These are phyloP conservation scores for Dufourea novaeangliae DNA, from an alignment of 1,140 invertebrate genomes.

Conservation along the genomic window DNA sequence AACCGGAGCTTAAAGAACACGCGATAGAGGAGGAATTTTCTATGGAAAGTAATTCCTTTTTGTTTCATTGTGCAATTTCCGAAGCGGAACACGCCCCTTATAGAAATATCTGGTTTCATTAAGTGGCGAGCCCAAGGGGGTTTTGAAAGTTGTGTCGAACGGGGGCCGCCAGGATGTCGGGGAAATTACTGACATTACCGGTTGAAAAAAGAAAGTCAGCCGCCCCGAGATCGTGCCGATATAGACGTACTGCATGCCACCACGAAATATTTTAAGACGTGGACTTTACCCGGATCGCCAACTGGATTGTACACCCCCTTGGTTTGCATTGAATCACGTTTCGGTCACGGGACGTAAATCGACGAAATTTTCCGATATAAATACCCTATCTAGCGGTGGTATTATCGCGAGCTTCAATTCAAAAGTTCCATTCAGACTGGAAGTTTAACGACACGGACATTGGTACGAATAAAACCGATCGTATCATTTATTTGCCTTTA, in stretches of 20 bases:
- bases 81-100: neutral
- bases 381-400: neutral
- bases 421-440: neutral
- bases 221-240: neutral
- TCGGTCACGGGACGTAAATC: neutral
- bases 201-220: neutral
- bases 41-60: constrained; percentile 19
- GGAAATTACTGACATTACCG: neutral
- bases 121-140: neutral
- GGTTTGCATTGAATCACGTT: neutral
- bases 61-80: constrained; percentile 13
- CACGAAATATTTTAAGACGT: neutral
- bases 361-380: too few relatives aligned
- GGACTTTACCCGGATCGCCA: neutral
- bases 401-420: neutral
- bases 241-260: neutral
- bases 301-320: neutral
- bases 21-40: neutral
- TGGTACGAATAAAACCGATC: neutral
- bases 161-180: too few relatives aligned
- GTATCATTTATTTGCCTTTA: neutral
- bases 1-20: neutral
- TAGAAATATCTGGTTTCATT: neutral
- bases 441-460: neutral
- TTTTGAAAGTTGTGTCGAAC: neutral